Evolutionary conservation across 2,888 invertebrate species (phyloP).

Genomic region (Drosophila pegasa): DNA sequence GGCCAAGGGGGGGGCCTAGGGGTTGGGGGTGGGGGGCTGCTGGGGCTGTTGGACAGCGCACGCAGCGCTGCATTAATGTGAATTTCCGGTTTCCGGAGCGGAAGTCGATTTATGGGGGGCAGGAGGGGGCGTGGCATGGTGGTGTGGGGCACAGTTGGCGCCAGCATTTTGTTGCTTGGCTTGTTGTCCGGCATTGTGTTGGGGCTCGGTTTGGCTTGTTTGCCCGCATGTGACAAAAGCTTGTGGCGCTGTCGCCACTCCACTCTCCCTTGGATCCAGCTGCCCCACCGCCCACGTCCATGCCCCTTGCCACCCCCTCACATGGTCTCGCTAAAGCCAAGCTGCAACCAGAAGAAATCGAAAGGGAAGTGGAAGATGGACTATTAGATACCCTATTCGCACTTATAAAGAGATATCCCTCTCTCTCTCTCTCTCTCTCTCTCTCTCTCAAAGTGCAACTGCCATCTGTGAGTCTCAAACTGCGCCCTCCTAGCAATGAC

Average conservation of each 20-base stretch:
- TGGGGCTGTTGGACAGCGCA: conserved; percentile 12
- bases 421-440: too few relatives aligned
- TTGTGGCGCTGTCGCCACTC: conserved; percentile 14
- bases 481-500: neutral
- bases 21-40: neutral
- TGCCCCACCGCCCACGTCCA: too few relatives aligned
- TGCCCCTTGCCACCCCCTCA: neutral
- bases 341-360: neutral
- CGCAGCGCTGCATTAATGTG: conserved; percentile 73
- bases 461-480: neutral
- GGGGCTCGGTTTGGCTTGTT: conserved; percentile 20
- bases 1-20: neutral
- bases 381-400: neutral
- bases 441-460: too few relatives aligned
- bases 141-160: conserved; percentile 54
- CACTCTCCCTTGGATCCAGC: neutral
- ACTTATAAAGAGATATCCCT: too few relatives aligned
- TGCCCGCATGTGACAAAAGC: conserved; percentile 54
- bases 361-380: neutral
- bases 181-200: conserved; percentile 29
- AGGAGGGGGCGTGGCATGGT: too few relatives aligned
- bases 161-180: conserved; percentile 44
- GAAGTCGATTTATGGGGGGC: conserved; percentile 72
- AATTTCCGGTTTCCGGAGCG: conserved; percentile 68
- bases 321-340: neutral